These are phyloP conservation scores for Chloroceryle amazona DNA, from an alignment of 2,797 vertebrate genomes.

Conservation along the genomic window DNA sequence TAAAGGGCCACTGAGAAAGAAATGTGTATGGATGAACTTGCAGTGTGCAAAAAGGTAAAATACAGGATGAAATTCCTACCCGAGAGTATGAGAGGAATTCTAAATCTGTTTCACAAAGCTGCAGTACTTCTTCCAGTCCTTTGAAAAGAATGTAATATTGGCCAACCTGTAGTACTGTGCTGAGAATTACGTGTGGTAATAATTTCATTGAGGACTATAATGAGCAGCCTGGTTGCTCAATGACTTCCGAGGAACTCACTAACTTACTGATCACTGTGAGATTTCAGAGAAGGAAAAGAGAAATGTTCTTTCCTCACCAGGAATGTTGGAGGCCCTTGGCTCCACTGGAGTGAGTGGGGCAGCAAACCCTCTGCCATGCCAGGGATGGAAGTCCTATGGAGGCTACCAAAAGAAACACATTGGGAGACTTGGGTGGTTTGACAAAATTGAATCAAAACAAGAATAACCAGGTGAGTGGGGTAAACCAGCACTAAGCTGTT, in stretches of 20 bases:
- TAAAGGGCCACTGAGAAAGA: constrained; percentile 20
- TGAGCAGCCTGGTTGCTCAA: background rate
- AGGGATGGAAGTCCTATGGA: background rate
- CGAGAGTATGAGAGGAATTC: background rate
- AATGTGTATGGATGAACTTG: constrained; percentile 6
- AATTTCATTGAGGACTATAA: constrained; percentile 4
- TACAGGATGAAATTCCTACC: background rate
- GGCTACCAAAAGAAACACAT: background rate
- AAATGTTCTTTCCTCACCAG: background rate
- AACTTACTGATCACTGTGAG: background rate
- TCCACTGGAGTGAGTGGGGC: rapidly evolving
- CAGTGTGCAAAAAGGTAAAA: background rate
- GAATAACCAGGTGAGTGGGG: background rate
- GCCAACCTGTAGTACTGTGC: background rate
- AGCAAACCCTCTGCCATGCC: background rate
- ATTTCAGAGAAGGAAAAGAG: background rate
- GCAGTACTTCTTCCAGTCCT: background rate
- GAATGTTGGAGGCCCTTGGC: background rate
- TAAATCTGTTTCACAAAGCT: constrained; percentile 34
- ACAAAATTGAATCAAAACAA: background rate
- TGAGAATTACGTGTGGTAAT: background rate
- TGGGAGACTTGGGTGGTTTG: background rate
- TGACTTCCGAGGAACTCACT: background rate
- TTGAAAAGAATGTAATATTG: background rate
- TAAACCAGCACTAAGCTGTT: background rate